Conservation (phyloP, 1,140 invertebrate genomes). For the Brachionus rotundiformis region DNA sequence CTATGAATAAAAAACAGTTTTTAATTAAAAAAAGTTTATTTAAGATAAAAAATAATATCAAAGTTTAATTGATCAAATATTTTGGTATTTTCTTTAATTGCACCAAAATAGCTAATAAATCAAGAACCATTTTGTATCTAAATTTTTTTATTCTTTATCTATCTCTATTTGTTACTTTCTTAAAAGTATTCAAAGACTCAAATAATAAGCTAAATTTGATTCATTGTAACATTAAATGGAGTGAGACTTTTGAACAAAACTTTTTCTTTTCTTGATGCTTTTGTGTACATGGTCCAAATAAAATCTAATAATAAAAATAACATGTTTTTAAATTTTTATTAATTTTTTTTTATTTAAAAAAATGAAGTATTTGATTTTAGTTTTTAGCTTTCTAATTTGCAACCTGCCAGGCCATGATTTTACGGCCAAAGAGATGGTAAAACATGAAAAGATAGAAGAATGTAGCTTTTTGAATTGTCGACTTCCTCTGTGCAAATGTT, state of each 20-base stretch:
- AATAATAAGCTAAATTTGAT: too few relatives aligned
- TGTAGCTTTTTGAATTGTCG: slow-evolving; percentile 48
- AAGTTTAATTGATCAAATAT: too few relatives aligned
- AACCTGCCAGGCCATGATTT: neutral
- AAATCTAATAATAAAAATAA: neutral
- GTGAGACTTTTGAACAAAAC: neutral
- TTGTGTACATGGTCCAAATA: neutral
- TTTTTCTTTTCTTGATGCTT: neutral
- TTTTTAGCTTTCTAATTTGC: neutral
- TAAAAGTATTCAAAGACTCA: too few relatives aligned
- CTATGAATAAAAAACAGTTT: too few relatives aligned
- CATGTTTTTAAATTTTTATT: neutral
- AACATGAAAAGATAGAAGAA: slow-evolving; percentile 21
- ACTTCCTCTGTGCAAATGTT: slow-evolving; percentile 44
- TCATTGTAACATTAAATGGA: too few relatives aligned
- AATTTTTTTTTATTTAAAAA: neutral
- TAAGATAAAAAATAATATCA: too few relatives aligned
- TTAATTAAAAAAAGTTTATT: too few relatives aligned
- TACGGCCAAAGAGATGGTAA: slow-evolving; percentile 24
- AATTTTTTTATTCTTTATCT: too few relatives aligned
- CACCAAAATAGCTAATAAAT: too few relatives aligned
- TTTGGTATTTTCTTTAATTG: too few relatives aligned
- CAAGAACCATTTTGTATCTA: too few relatives aligned
- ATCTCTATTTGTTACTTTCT: too few relatives aligned
- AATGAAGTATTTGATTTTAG: neutral